Evolutionary conservation across 1,140 invertebrate genomes (phyloP).

Genomic region (Saccostrea glomerata): DNA sequence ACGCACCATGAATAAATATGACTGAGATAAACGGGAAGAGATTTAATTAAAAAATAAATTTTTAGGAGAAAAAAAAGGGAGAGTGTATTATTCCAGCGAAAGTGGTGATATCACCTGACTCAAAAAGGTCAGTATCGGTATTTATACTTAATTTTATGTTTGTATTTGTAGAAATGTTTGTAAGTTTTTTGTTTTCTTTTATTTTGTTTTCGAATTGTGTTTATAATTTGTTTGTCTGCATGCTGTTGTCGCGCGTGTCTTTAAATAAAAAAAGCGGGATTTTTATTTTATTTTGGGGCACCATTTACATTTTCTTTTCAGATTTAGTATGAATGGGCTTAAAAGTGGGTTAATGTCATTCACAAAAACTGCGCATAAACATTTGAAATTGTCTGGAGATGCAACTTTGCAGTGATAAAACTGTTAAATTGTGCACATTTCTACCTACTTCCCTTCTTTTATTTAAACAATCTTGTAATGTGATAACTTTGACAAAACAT

Average conservation of each 20-base stretch:
- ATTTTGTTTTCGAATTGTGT: too few species aligned
- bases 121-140: not conserved
- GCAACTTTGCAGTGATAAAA: not conserved
- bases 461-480: not conserved
- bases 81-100: not conserved
- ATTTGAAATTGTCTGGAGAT: not conserved
- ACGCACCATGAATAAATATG: not conserved
- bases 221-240: too few species aligned
- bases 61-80: not conserved
- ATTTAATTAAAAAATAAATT: constrained; percentile 5
- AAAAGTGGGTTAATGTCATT: not conserved
- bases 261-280: not conserved
- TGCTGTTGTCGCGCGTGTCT: not conserved
- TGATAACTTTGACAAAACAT: not conserved
- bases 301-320: too few species aligned
- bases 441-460: not conserved
- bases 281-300: too few species aligned
- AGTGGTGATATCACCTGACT: not conserved
- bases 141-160: not conserved
- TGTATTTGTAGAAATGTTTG: not conserved
- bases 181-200: not conserved
- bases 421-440: not conserved
- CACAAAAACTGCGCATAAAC: not conserved
- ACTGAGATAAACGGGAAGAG: not conserved
- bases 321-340: not conserved